Conservation (phyloP, 2,888 invertebrate species). For the Epirrhoe tristata region DNA sequence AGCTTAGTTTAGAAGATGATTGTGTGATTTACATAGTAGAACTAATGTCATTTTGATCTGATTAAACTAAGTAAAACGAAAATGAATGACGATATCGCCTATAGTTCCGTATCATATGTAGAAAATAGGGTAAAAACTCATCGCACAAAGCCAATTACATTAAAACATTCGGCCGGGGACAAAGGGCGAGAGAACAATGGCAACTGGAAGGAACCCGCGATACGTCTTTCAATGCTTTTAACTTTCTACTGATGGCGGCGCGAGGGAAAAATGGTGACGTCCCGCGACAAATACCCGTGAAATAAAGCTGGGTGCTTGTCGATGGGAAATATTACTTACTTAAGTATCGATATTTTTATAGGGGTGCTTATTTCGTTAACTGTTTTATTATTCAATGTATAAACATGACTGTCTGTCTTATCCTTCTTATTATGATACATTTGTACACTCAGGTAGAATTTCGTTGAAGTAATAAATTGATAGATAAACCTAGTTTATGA, state of each 20-base stretch:
- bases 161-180: constrained; percentile 83
- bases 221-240: constrained; percentile 86
- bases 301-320: constrained; percentile 60
- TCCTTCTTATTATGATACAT: too few species aligned
- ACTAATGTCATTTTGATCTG: neutral
- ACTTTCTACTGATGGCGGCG: constrained; percentile 82
- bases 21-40: neutral
- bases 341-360: constrained; percentile 34
- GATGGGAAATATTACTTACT: constrained; percentile 20
- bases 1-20: neutral
- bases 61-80: constrained; percentile 33
- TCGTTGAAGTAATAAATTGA: too few species aligned
- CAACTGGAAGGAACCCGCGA: constrained; percentile 78
- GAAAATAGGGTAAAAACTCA: constrained; percentile 65
- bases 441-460: neutral
- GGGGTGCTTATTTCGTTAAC: neutral
- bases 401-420: too few species aligned
- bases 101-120: constrained; percentile 53
- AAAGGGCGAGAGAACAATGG: constrained; percentile 83
- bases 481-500: too few species aligned
- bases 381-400: neutral
- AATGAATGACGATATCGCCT: constrained; percentile 43
- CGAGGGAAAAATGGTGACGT: constrained; percentile 81
- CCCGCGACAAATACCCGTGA: constrained; percentile 80
- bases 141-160: constrained; percentile 85